A percentile compares a stretch with the other conserved stretches of the same genome.
These are phyloP conservation scores for Hippotragus niger DNA, from an alignment of 2,113 vertebrate species.

Conservation along the genomic window DNA sequence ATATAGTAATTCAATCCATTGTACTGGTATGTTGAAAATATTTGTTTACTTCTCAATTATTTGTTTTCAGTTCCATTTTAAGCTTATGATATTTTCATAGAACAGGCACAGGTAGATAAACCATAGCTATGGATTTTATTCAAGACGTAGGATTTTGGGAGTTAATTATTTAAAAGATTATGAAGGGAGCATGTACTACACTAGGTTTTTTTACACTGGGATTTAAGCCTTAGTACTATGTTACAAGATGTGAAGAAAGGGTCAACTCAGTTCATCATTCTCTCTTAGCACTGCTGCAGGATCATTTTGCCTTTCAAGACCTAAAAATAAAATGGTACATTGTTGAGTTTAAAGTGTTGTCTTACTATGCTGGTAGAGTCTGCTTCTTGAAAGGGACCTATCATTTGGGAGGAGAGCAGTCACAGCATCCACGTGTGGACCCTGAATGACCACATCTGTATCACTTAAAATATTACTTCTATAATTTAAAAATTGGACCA, in stretches of 20 bases:
- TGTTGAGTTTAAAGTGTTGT: conserved; percentile 16
- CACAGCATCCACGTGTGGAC: not conserved
- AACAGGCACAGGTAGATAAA: not conserved
- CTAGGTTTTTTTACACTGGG: not conserved
- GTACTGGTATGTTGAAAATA: not conserved
- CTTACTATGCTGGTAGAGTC: not conserved
- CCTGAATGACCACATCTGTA: not conserved
- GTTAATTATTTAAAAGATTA: not conserved
- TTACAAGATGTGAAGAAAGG: not conserved
- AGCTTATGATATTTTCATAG: not conserved
- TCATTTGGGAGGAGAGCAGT: not conserved
- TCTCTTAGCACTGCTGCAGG: not conserved
- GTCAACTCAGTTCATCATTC: conserved; percentile 53
- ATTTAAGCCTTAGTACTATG: not conserved
- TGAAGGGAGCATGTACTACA: not conserved
- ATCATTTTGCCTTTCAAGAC: conserved; percentile 46
- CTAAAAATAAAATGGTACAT: not conserved
- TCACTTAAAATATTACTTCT: not conserved
- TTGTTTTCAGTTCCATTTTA: conserved; percentile 4
- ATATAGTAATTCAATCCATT: not conserved
- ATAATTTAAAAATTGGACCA: not conserved
- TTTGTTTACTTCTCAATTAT: not conserved
- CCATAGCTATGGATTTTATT: not conserved
- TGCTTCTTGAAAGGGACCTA: conserved; percentile 2
- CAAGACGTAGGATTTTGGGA: not conserved